phyloP scores from a whole-genome alignment of 2,113 vertebrate species.

The Macrotis lagotis region DNA sequence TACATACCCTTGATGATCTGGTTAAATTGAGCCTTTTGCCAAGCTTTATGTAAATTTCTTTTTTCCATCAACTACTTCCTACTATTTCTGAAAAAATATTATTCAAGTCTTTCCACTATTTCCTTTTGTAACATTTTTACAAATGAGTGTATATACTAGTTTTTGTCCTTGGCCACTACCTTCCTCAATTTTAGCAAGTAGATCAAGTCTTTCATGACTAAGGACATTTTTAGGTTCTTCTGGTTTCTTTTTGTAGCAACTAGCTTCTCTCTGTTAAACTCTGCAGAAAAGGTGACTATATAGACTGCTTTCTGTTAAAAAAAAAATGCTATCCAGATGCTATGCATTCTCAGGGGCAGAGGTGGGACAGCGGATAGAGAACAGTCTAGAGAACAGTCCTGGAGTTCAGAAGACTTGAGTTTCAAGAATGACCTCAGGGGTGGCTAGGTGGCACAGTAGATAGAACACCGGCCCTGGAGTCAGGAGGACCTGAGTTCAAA shows the following conservation, averaged over 20 bases:
- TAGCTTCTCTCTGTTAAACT: not conserved
- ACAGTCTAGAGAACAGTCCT: too few relatives aligned
- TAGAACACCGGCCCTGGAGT: too few relatives aligned
- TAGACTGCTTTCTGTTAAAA: not conserved
- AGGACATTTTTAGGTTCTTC: not conserved
- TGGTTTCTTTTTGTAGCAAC: not conserved
- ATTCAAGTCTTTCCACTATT: not conserved
- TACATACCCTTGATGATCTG: not conserved
- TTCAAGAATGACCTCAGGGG: too few relatives aligned
- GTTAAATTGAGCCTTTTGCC: not conserved
- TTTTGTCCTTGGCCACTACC: not conserved
- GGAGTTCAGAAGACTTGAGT: not conserved
- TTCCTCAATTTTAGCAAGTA: not conserved
- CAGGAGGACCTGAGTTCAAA: too few relatives aligned
- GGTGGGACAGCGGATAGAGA: not conserved
- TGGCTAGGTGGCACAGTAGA: too few relatives aligned
- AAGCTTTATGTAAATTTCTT: not conserved
- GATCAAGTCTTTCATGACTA: not conserved
- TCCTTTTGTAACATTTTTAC: not conserved
- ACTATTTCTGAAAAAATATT: not conserved
- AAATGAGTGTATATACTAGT: not conserved
- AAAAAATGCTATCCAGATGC: not conserved
- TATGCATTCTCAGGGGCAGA: not conserved
- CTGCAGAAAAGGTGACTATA: not conserved
- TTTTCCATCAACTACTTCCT: not conserved